These are phyloP conservation scores for Caenorhabditis japonica DNA, from an alignment of 2,888 invertebrate species.

Conservation along the genomic window DNA sequence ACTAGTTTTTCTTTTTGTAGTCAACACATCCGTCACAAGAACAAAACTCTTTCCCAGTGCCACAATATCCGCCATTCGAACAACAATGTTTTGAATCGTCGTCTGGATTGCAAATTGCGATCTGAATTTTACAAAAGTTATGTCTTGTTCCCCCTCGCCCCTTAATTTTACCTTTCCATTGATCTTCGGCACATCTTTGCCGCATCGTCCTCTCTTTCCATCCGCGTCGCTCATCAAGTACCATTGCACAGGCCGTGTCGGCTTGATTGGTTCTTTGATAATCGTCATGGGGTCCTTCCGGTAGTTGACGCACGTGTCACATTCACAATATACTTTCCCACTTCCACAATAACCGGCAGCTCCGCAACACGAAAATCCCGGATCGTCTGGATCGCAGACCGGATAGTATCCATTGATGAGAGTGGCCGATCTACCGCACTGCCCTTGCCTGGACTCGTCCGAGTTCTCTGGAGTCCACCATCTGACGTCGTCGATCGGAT, in stretches of 20 bases:
- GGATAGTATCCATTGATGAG: conserved; percentile 71
- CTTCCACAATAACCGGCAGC: conserved; percentile 72
- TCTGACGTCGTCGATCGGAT: conserved; percentile 49
- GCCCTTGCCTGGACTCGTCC: conserved; percentile 46
- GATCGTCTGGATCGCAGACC: too few species aligned
- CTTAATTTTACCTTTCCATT: conserved; percentile 39
- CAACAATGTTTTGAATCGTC: conserved; percentile 61
- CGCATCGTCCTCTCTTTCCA: conserved; percentile 33
- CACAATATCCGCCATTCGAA: conserved; percentile 67
- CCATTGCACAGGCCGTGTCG: conserved; percentile 42
- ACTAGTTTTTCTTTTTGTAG: conserved; percentile 46
- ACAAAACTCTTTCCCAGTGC: conserved; percentile 61
- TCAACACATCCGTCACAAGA: conserved; percentile 66
- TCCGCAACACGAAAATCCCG: conserved; percentile 76
- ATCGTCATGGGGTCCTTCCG: conserved; percentile 63
- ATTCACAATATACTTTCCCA: conserved; percentile 73
- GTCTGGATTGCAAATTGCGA: conserved; percentile 64
- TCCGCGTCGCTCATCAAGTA: conserved; percentile 18
- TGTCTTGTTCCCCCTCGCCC: too few species aligned
- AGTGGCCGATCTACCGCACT: conserved; percentile 72
- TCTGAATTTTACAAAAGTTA: conserved; percentile 7
- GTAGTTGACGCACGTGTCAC: conserved; percentile 70
- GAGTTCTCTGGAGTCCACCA: conserved; percentile 76
- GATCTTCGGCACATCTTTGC: conserved; percentile 15
- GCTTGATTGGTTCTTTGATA: conserved; percentile 64